These are phyloP conservation scores for Gnathonemus echidnorhynchus DNA, from an alignment of 2,113 vertebrate species.

Conservation along the genomic window DNA sequence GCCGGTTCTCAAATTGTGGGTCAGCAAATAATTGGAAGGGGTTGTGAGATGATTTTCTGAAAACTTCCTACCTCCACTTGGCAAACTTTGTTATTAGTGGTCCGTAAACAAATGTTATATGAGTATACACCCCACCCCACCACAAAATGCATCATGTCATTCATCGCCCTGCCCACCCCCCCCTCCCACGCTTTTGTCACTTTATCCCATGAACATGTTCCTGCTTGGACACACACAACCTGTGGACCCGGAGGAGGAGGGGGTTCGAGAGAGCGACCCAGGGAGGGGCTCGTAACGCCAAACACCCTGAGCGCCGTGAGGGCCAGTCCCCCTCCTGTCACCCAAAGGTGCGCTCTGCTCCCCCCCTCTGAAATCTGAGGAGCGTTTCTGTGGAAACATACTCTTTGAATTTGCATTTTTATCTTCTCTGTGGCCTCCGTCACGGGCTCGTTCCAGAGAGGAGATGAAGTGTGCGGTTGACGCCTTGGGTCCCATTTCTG, in stretches of 20 bases:
- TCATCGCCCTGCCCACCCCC: background rate
- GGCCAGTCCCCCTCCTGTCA: background rate
- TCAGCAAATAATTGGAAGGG: background rate
- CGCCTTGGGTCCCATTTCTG: background rate
- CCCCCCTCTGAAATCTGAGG: background rate
- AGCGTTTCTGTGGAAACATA: background rate
- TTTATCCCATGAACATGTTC: background rate
- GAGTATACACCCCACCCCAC: background rate
- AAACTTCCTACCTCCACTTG: background rate
- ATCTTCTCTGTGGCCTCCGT: background rate
- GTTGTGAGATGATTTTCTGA: background rate
- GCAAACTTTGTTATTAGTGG: background rate
- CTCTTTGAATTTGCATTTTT: background rate
- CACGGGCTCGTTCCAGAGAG: background rate
- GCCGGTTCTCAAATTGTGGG: background rate
- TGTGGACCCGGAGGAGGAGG: background rate
- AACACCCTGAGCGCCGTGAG: background rate
- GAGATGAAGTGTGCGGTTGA: background rate
- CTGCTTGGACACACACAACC: background rate
- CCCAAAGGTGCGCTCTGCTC: background rate
- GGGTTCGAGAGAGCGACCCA: background rate
- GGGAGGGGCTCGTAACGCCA: background rate
- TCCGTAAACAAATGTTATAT: background rate
- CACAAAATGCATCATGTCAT: background rate
- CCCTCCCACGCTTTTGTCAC: background rate